Evolutionary conservation across 1,140 invertebrate species (phyloP).

Genomic region (Amyelois transitella): DNA sequence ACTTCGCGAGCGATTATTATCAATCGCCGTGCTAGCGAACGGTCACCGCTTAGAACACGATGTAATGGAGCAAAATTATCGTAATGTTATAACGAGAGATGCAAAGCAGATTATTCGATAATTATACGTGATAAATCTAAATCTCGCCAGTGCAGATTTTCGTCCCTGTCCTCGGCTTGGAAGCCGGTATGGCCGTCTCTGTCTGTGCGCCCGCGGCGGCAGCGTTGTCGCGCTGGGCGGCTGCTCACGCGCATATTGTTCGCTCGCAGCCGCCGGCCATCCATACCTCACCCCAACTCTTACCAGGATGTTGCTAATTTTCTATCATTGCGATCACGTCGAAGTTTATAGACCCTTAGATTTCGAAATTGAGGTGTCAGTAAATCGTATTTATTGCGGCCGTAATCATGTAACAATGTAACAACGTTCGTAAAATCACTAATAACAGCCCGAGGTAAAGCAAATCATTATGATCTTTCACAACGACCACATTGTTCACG

Average conservation of each 20-base stretch:
- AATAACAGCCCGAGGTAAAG: conserved; percentile 42
- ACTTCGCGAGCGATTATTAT: conserved; percentile 73
- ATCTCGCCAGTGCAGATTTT: conserved; percentile 30
- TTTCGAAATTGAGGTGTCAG: conserved; percentile 69
- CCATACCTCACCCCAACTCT: conserved; percentile 61
- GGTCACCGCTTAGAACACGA: conserved; percentile 66
- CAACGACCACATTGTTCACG: conserved; percentile 17
- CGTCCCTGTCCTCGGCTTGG: conserved; percentile 24
- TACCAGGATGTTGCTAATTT: conserved; percentile 68
- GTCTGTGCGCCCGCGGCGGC: conserved; percentile 30
- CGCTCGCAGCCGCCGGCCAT: conserved; percentile 43
- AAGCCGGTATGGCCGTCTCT: conserved; percentile 14
- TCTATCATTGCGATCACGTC: conserved; percentile 65
- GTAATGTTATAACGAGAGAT: conserved; percentile 63
- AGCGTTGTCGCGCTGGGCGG: conserved; percentile 34
- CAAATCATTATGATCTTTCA: conserved; percentile 38
- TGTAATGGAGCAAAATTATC: conserved; percentile 66
- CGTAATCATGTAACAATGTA: conserved; percentile 26
- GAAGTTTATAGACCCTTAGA: conserved; percentile 62
- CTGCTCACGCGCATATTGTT: conserved; percentile 37
- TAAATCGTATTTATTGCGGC: conserved; percentile 61
- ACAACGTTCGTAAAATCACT: conserved; percentile 47
- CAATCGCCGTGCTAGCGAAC: conserved; percentile 66
- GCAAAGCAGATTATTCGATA: conserved; percentile 66
- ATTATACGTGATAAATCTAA: conserved; percentile 65